phyloP scores from a whole-genome alignment of 2,888 invertebrate species.

The Rotaria macrura region DNA sequence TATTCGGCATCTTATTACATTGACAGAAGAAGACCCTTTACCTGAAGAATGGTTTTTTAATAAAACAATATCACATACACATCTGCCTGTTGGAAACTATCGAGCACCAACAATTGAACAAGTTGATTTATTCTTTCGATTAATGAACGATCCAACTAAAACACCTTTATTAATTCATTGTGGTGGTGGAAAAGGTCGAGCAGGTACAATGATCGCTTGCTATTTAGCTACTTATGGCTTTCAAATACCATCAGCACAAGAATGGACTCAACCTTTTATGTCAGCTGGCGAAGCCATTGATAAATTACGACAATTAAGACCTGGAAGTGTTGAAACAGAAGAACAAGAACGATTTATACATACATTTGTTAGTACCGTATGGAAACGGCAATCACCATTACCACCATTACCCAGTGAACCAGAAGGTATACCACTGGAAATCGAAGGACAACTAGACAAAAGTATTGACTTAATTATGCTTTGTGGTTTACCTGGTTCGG shows the following conservation, averaged over 20 bases:
- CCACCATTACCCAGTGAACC: not conserved
- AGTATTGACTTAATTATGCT: not conserved
- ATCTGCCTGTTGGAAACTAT: not conserved
- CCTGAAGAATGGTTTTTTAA: constrained; percentile 3
- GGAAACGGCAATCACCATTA: not conserved
- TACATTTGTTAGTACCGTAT: constrained; percentile 16
- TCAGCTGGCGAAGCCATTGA: constrained; percentile 38
- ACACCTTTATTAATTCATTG: constrained; percentile 54
- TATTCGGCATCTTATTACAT: not conserved
- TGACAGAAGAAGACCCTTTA: not conserved
- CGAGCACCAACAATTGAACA: not conserved
- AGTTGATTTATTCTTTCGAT: not conserved
- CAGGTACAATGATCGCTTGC: constrained; percentile 65
- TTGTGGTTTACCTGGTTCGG: not conserved
- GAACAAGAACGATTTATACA: constrained; percentile 41
- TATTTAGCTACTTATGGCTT: constrained; percentile 58
- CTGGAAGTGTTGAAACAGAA: constrained; percentile 46
- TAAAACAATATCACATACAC: not conserved
- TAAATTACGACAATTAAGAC: constrained; percentile 41
- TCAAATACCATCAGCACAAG: not conserved
- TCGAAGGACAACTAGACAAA: not conserved
- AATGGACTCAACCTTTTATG: constrained; percentile 27
- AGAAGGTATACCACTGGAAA: not conserved
- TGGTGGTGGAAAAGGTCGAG: constrained; percentile 62
- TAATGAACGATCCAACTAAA: not conserved